Base-by-base conservation (phyloP, 1,140 invertebrate species). In the Caenorhabditis briggsae region DNA sequence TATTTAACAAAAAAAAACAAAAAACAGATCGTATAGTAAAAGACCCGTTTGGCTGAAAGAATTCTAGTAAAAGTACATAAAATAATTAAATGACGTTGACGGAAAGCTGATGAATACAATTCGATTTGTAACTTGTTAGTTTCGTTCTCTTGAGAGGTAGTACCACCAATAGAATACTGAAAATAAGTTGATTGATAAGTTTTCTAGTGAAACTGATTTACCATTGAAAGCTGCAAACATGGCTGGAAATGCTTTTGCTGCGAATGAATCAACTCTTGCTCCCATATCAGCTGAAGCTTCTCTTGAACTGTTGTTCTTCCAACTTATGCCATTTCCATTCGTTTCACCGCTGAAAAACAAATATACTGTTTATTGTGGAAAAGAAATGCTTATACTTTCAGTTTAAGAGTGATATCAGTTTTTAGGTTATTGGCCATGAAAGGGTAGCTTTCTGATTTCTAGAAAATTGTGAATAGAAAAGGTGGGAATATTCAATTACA, bases 141-240 rank as follows among this genome's bases (percentile, higher is more conserved):
- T 70, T 59, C 85, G 53, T 55, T 86, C 85, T 23, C 86, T 64
- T 59, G 86, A 92, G 46, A 91, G 58, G 84, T 91, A 91, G 64
- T 92, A 91, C 90, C 91, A 91, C 90, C 90, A 91, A 84, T 91
- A 91, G 23, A 91, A 74, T 11, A 91, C 90, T 91, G 55, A 89
- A 91, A 88, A 41, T 20, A 33, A 33, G 18, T 53, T 25, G 12
- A 33, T 43, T n/a, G 11, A 25, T 41, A 20, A 18, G 18, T 23
- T 84, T 48, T 78, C 82, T 58, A 7, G 12, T 41, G 18, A 41
- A 41, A 18, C 84, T 43, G 16, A 78, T 64, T 87, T 82, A 91
- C 90, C 89, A 86, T 91, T 91, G 82, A 91, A 91, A 2, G 90
- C 82, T 6, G 91, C 90, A 74, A 88, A 88, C 65, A 88, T 61